Percentiles rank a stretch among this genome's conserved stretches.
Conservation (phyloP, 2,113 vertebrate species). For the Chlamydotis undulata region DNA sequence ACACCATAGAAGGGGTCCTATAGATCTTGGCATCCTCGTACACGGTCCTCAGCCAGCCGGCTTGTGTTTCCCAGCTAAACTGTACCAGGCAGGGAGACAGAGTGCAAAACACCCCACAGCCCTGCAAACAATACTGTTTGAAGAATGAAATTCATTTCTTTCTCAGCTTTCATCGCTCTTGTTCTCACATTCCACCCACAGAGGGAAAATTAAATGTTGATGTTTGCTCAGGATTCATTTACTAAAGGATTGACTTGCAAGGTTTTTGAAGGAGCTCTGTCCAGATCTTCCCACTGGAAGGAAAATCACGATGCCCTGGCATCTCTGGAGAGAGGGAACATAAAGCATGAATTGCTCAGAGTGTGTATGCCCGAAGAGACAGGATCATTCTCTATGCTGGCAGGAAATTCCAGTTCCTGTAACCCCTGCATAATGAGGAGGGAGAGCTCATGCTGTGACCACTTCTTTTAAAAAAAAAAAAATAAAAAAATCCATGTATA, state of each 20-base stretch:
- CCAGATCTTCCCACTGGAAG: not conserved
- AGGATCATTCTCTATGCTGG: not conserved
- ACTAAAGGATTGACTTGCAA: not conserved
- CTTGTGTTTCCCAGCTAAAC: not conserved
- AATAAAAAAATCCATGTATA: not conserved
- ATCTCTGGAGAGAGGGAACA: not conserved
- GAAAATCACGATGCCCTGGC: fast-evolving
- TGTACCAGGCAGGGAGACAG: not conserved
- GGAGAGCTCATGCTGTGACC: not conserved
- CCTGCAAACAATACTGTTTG: not conserved
- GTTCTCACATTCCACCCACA: slow-evolving; percentile 34
- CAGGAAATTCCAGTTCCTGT: not conserved
- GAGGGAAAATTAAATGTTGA: slow-evolving; percentile 23
- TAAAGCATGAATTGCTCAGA: not conserved
- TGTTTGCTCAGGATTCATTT: not conserved
- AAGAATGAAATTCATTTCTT: not conserved
- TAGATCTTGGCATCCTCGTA: not conserved
- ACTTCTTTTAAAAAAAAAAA: not conserved
- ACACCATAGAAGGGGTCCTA: not conserved
- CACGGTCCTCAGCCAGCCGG: fast-evolving
- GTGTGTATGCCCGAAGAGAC: not conserved
- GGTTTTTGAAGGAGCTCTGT: not conserved
- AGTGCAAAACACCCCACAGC: not conserved
- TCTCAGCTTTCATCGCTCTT: not conserved
- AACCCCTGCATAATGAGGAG: not conserved